Evolutionary conservation across 37 sponge, comb jelly and placozoan genomes (phyloP).

Genomic region (Beroe ovata): DNA sequence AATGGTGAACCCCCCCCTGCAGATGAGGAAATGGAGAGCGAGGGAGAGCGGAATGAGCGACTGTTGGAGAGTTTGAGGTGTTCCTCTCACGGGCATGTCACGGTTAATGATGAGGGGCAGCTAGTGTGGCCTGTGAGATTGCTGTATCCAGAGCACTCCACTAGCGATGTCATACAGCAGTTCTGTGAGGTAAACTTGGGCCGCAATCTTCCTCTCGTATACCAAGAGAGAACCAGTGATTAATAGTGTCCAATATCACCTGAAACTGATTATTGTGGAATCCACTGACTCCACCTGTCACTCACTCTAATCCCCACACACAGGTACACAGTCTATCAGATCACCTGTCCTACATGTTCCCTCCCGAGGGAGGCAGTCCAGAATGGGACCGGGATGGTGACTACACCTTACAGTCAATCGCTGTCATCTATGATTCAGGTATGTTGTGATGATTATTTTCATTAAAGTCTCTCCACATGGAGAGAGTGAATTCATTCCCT

Average conservation of each 20-base stretch:
- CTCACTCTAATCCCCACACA: no score
- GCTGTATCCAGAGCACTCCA: constrained; percentile 21
- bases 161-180: constrained; percentile 51
- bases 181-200: constrained; percentile 20
- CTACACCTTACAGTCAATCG: background rate
- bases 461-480: no score
- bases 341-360: constrained; percentile 46
- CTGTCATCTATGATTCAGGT: constrained; percentile 27
- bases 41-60: background rate
- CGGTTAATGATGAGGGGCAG: constrained; percentile 34
- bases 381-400: constrained; percentile 18
- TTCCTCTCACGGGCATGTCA: constrained; percentile 27
- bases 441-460: no score
- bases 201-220: background rate
- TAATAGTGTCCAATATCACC: no score
- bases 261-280: no score
- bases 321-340: constrained; percentile 8
- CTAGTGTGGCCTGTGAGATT: constrained; percentile 63
- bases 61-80: constrained; percentile 13
- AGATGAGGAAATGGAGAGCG: background rate
- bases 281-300: no score
- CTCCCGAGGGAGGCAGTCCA: constrained; percentile 27
- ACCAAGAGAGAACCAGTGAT: no score
- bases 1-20: no score
- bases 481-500: no score